phyloP scores from a whole-genome alignment of 2,797 vertebrate genomes.

The Peromyscus eremicus region DNA sequence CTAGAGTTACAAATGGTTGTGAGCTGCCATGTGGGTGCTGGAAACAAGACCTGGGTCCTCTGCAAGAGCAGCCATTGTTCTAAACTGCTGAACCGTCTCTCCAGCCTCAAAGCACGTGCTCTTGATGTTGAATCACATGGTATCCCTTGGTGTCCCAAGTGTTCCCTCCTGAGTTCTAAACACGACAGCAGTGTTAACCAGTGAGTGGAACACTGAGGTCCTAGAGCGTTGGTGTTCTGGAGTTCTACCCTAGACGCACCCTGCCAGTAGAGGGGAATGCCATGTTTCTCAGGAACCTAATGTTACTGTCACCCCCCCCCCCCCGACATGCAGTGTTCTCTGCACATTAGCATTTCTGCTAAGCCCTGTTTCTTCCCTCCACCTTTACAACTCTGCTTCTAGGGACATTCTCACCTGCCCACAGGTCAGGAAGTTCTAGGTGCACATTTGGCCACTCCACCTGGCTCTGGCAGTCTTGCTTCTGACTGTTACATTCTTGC shows the following conservation, averaged over 20 bases:
- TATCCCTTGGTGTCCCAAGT: not conserved
- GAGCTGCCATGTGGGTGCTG: too few relatives aligned
- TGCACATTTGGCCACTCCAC: not conserved
- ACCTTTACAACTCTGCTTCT: not conserved
- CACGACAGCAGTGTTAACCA: rapidly evolving
- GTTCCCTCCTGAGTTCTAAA: not conserved
- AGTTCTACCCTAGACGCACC: not conserved
- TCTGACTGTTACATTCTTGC: not conserved
- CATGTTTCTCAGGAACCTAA: not conserved
- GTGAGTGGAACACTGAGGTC: rapidly evolving
- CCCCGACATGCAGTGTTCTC: not conserved
- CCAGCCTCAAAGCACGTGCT: not conserved
- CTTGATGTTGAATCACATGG: not conserved
- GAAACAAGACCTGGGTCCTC: not conserved
- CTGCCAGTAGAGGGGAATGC: not conserved
- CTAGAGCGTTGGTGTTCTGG: not conserved
- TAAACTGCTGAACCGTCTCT: not conserved
- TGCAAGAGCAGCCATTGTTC: not conserved
- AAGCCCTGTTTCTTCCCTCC: not conserved
- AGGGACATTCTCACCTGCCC: not conserved
- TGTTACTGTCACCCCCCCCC: not conserved
- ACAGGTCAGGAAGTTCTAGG: not conserved
- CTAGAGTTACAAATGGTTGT: not conserved
- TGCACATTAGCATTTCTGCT: not conserved
- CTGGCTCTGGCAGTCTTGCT: not conserved